Evolutionary conservation across 2,797 vertebrate species (phyloP).

Genomic region (Loriculus beryllinus): DNA sequence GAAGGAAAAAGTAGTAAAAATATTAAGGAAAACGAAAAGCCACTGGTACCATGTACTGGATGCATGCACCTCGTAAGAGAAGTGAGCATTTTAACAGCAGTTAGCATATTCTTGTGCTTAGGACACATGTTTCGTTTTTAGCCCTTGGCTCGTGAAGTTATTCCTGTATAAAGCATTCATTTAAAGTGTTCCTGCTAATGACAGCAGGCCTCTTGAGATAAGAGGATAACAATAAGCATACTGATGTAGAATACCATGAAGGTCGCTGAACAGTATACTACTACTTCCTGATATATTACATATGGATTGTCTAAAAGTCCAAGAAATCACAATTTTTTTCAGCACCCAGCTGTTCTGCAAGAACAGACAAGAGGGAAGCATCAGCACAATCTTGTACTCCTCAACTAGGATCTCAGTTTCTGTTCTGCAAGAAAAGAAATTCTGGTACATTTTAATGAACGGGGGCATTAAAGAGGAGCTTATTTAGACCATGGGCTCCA

Average conservation of each 20-base stretch:
- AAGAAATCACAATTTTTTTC: not conserved
- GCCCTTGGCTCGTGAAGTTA: not conserved
- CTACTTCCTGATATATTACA: rapidly evolving
- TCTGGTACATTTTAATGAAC: not conserved
- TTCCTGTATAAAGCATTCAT: not conserved
- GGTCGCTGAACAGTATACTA: not conserved
- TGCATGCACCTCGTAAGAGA: rapidly evolving
- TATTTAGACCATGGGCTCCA: not conserved
- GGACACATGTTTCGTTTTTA: not conserved
- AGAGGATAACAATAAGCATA: not conserved
- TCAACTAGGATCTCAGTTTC: not conserved
- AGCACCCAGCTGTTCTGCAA: not conserved
- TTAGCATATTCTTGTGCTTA: not conserved
- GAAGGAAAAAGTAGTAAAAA: not conserved
- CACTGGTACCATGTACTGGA: not conserved
- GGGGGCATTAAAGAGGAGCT: not conserved
- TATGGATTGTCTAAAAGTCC: not conserved
- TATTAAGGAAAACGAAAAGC: not conserved
- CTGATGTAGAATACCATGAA: not conserved
- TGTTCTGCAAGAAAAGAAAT: not conserved
- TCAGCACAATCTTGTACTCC: not conserved
- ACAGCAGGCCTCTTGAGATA: not conserved
- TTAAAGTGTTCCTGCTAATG: not conserved
- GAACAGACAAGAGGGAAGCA: not conserved
- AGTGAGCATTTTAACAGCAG: not conserved